Conservation (phyloP, 2,797 vertebrate species). For the Sebastes alutus region DNA sequence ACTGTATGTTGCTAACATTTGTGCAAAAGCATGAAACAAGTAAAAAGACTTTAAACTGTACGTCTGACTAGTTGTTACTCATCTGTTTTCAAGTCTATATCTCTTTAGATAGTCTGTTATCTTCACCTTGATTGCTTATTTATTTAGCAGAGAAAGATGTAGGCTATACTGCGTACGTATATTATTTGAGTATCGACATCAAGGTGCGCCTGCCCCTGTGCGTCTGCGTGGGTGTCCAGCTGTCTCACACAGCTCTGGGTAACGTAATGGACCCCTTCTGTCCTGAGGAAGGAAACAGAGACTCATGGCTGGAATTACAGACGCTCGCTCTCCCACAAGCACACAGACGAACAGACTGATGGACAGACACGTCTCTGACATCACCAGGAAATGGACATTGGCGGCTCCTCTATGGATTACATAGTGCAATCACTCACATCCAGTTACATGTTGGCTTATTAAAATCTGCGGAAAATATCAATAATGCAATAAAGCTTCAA, state of each 20-base stretch:
- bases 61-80: neutral
- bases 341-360: conserved; percentile 26
- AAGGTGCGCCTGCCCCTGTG: conserved; percentile 6
- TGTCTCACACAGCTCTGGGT: conserved; percentile 45
- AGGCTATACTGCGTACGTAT: neutral
- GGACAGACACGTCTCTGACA: conserved; percentile 47
- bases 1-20: neutral
- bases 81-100: neutral
- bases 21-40: neutral
- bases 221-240: conserved; percentile 36
- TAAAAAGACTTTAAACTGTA: neutral
- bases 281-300: conserved; percentile 75
- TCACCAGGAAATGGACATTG: conserved; percentile 44
- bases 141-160: neutral
- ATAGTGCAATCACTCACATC: conserved; percentile 5
- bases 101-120: neutral
- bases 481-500: neutral
- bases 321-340: conserved; percentile 44
- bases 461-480: conserved; percentile 28
- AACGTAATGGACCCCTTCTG: conserved; percentile 63
- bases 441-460: neutral
- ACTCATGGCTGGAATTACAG: conserved; percentile 81
- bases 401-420: conserved; percentile 16
- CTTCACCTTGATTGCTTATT: neutral
- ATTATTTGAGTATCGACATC: neutral